phyloP scores from a whole-genome alignment of 64 coral and sea anemone genomes.

The Actinia equina region DNA sequence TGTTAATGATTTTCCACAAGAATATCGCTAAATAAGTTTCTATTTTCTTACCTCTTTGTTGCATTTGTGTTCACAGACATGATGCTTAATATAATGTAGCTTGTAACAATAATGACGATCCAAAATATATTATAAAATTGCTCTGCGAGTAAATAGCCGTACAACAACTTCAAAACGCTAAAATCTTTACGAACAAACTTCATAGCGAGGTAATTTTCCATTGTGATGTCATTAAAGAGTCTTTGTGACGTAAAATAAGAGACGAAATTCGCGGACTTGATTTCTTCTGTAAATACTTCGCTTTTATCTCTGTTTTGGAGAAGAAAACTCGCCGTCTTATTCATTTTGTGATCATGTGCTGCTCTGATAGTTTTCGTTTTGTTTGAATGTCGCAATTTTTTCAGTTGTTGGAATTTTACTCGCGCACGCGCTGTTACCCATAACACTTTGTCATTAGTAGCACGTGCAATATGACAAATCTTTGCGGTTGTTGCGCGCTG shows the following conservation, averaged over 20 bases:
- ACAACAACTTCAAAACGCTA: neutral
- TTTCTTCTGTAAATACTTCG: neutral
- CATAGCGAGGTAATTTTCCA: neutral
- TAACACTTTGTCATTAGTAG: neutral
- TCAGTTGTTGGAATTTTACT: neutral
- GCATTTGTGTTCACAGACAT: neutral
- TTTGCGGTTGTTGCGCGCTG: neutral
- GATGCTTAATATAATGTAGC: neutral
- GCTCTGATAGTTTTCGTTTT: neutral
- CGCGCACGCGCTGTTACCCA: neutral
- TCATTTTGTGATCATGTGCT: neutral
- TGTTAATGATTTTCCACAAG: neutral
- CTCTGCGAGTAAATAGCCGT: neutral
- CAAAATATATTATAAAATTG: neutral
- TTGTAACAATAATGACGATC: neutral
- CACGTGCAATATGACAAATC: neutral
- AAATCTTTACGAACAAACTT: neutral
- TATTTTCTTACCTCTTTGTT: neutral
- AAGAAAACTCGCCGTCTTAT: neutral
- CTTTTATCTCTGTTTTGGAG: neutral
- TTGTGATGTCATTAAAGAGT: neutral
- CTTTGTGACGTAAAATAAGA: slow-evolving; percentile 1
- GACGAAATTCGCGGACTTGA: neutral
- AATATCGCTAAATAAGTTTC: neutral
- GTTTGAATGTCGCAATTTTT: slow-evolving; percentile 16